phyloP scores from a whole-genome alignment of 2,797 vertebrate species.

The Lithobates sylvaticus region DNA sequence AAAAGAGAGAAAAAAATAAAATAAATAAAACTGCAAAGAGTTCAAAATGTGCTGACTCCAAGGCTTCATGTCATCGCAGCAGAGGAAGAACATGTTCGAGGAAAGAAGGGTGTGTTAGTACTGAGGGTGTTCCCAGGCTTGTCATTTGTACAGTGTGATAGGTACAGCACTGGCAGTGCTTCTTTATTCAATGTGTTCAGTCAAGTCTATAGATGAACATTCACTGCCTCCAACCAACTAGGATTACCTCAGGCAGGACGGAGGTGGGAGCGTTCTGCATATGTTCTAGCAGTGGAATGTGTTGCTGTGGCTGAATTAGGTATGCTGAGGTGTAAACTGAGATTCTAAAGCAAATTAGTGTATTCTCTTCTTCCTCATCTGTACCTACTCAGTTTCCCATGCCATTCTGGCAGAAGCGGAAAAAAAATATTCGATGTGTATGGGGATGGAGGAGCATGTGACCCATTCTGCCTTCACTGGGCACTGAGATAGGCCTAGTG shows the following conservation, averaged over 20 bases:
- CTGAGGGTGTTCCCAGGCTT: neutral
- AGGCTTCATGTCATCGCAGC: neutral
- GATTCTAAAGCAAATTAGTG: too few relatives aligned
- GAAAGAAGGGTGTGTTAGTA: slow-evolving; percentile 27
- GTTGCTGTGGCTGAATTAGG: too few relatives aligned
- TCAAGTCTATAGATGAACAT: slow-evolving; percentile 9
- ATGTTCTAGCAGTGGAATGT: neutral
- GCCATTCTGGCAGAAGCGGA: too few relatives aligned
- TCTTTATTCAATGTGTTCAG: slow-evolving; percentile 8
- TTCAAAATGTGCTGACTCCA: slow-evolving; percentile 28
- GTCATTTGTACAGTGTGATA: slow-evolving; percentile 25
- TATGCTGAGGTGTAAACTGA: too few relatives aligned
- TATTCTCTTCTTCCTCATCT: too few relatives aligned
- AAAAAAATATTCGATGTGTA: too few relatives aligned
- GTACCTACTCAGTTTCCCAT: too few relatives aligned
- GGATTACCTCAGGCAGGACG: neutral
- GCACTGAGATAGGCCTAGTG: too few relatives aligned
- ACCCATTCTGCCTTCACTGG: too few relatives aligned
- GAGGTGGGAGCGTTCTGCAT: neutral
- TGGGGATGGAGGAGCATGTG: too few relatives aligned
- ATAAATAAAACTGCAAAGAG: neutral
- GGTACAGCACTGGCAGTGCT: slow-evolving; percentile 30
- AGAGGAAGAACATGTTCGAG: neutral
- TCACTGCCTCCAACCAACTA: slow-evolving; percentile 12
- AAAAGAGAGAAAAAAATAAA: neutral